phyloP scores from a whole-genome alignment of 1,140 invertebrate species.

The Lutraria rhynchaena region DNA sequence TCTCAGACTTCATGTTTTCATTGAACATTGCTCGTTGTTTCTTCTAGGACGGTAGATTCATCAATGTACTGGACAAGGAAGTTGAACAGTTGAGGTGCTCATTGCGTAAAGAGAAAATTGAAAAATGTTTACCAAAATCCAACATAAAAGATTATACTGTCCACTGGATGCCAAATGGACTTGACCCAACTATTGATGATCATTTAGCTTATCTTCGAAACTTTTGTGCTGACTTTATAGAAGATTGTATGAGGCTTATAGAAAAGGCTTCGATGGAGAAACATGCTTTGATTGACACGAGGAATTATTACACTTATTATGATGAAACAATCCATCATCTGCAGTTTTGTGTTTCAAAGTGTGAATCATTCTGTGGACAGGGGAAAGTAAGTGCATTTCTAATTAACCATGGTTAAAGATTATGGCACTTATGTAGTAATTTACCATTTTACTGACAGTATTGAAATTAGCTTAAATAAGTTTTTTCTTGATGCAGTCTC shows the following conservation, averaged over 20 bases:
- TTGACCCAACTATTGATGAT: slow-evolving; percentile 62
- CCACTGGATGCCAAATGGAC: slow-evolving; percentile 64
- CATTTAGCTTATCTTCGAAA: slow-evolving; percentile 71
- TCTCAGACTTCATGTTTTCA: no score
- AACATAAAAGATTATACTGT: slow-evolving; percentile 55
- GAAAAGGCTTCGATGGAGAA: slow-evolving; percentile 56
- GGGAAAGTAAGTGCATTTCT: slow-evolving; percentile 50
- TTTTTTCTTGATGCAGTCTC: no score
- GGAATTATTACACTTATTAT: slow-evolving; percentile 69
- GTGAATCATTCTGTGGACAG: slow-evolving; percentile 65
- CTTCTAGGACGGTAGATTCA: slow-evolving; percentile 34
- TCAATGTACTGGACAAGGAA: slow-evolving; percentile 61
- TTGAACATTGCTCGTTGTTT: slow-evolving; percentile 4
- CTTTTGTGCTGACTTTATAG: slow-evolving; percentile 70
- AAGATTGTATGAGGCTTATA: slow-evolving; percentile 68
- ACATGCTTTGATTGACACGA: slow-evolving; percentile 57
- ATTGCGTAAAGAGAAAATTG: slow-evolving; percentile 54
- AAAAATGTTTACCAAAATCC: slow-evolving; percentile 29
- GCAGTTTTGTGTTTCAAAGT: slow-evolving; percentile 94
- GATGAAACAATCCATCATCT: slow-evolving; percentile 97
- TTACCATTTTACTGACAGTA: no score
- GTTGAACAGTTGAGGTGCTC: slow-evolving; percentile 39
- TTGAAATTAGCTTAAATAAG: no score
- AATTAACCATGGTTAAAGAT: no score
- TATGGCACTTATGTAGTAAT: no score